A percentile compares a stretch with the other conserved stretches of the same genome.
Evolutionary conservation across 2,113 vertebrate species (phyloP).

Genomic region (Sinocyclocheilus anshuiensis): DNA sequence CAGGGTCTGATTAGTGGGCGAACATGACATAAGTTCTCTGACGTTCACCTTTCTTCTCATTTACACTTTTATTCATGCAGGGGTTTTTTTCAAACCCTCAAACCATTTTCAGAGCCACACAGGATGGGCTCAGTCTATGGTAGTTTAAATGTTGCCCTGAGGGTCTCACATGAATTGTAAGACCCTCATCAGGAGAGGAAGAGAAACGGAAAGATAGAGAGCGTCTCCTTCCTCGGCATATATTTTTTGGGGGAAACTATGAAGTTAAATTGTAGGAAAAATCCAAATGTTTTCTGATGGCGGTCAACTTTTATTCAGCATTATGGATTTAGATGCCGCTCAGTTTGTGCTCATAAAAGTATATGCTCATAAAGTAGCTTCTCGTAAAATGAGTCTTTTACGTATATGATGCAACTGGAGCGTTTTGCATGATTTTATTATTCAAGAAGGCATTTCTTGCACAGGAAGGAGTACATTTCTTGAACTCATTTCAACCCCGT

Average conservation of each 20-base stretch:
- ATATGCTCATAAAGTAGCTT: background rate
- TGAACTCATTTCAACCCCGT: background rate
- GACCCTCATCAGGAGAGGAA: slow-evolving; percentile 57
- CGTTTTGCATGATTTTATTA: slow-evolving; percentile 1
- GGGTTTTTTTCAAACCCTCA: no score
- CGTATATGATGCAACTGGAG: background rate
- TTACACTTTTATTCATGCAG: no score
- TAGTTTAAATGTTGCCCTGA: background rate
- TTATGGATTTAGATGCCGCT: background rate
- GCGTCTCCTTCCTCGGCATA: background rate
- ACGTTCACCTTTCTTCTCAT: slow-evolving; percentile 47
- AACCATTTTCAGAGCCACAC: slow-evolving; percentile 78
- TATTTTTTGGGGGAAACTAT: background rate
- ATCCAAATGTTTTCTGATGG: background rate
- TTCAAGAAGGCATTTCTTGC: background rate
- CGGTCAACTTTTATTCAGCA: background rate
- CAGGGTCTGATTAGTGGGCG: slow-evolving; percentile 32
- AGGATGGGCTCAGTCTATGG: slow-evolving; percentile 70
- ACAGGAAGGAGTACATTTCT: background rate
- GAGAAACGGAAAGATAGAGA: background rate
- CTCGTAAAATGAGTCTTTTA: background rate
- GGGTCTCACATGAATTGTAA: slow-evolving; percentile 75
- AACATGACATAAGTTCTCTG: slow-evolving; percentile 13
- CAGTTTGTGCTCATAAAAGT: background rate
- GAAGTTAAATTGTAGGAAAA: background rate